Base-by-base conservation (phyloP, 2,888 invertebrate genomes). In the Dexiosoma caninum region DNA sequence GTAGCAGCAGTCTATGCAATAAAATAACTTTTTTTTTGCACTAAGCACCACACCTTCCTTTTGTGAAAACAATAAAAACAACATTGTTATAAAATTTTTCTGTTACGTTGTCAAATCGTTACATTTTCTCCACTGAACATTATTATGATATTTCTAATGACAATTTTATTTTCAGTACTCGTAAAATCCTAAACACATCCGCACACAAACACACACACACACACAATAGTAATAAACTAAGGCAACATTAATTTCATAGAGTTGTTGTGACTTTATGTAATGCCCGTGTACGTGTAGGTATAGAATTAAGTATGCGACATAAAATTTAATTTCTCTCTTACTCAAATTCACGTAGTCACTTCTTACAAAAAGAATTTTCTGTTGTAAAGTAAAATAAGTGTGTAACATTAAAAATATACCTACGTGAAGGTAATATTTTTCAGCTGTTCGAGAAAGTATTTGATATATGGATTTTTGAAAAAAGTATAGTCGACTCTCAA, bases 61-160 rank as follows among this genome's bases (percentile, higher is more conserved):
- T n/a, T n/a, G n/a, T n/a, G n/a, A 1, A 32, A 27, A 64, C 21
- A 19, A 49, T 32, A 46, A 59, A n/a, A 35, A n/a, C 10, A 66
- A 53, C 66, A 66, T 37, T 40, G 53, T 53, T 66, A 40, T 66
- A 35, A 46, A 37, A 51, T 37, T 66, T 66, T 51, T 55, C 10
- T 67, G 42, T 55, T 55, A 42, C 30, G n/a, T 55, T 53, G 55
- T 8, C 21, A 67, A n/a, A 42, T 44, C 67, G 10, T 67, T 21
- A 67, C 53, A 32, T 44, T 67, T 67, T 55, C 30, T 42, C 6
- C 42, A 67, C 55, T 67, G 53, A 42, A 67, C 67, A 55, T 71
- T 60, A 59, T 60, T 60, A 40, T 49, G 35, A 59, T 59, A 37
- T 37, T 32, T 59, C 42, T 60, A 60, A 46, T 21, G 46, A 55